Evolutionary conservation across 2,113 vertebrate species (phyloP).

Genomic region (Okapia johnstoni): DNA sequence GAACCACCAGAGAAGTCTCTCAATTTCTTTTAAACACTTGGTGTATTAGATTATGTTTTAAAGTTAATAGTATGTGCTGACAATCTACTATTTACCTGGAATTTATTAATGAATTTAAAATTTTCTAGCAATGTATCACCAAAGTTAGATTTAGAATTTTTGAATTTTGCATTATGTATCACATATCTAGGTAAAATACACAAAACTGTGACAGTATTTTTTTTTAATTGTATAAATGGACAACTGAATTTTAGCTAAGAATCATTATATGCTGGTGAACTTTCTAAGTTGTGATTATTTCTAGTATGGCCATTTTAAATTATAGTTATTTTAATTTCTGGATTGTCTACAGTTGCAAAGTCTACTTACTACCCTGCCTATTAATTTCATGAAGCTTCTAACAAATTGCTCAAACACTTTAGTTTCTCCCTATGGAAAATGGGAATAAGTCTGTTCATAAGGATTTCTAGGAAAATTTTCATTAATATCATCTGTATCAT

Average conservation of each 20-base stretch:
- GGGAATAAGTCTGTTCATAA: not conserved
- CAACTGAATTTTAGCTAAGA: not conserved
- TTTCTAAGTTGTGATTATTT: not conserved
- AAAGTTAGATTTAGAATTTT: not conserved
- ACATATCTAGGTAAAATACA: not conserved
- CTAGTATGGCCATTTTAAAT: not conserved
- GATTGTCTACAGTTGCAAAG: not conserved
- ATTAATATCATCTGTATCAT: not conserved
- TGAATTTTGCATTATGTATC: not conserved
- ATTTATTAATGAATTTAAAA: not conserved
- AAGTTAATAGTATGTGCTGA: not conserved
- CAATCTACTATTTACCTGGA: not conserved
- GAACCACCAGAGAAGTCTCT: not conserved
- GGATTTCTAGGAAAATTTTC: not conserved
- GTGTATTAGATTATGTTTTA: not conserved
- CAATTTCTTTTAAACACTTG: not conserved
- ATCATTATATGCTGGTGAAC: not conserved
- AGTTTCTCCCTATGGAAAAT: not conserved
- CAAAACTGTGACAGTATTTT: not conserved
- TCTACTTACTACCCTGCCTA: not conserved
- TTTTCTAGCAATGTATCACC: not conserved
- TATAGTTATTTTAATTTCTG: not conserved
- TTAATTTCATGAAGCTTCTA: slow-evolving; percentile 7
- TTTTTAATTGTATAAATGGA: not conserved
- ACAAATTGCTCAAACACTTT: not conserved